Percentiles rank a stretch among this genome's conserved stretches.
phyloP scores from a whole-genome alignment of 2,888 invertebrate genomes.

The Pilophorus perplexus region DNA sequence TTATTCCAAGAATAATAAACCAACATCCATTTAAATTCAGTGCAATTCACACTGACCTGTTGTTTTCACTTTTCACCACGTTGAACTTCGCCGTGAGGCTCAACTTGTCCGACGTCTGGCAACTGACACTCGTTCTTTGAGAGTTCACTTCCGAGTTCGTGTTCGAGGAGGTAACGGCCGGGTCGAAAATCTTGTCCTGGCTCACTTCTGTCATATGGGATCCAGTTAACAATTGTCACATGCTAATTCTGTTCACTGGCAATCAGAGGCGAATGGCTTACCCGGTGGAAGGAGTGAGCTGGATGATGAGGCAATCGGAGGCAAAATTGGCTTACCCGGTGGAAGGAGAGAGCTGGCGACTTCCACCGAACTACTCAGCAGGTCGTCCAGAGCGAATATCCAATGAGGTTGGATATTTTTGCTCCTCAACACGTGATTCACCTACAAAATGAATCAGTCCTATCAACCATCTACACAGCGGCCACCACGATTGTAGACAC shows the following conservation, averaged over 20 bases:
- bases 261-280: no score
- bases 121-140: constrained; percentile 39
- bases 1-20: no score
- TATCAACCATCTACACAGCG: not conserved
- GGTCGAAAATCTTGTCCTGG: constrained; percentile 15
- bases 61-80: constrained; percentile 41
- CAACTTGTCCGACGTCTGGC: constrained; percentile 15
- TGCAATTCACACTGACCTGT: constrained; percentile 31
- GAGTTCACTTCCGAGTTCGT: constrained; percentile 43
- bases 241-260: not conserved
- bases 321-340: constrained; percentile 62
- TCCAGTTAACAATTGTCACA: not conserved
- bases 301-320: no score
- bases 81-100: constrained; percentile 29
- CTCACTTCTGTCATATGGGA: constrained; percentile 6
- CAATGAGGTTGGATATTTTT: constrained; percentile 98
- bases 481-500: no score
- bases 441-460: constrained; percentile 53
- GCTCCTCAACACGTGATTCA: constrained; percentile 76
- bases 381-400: constrained; percentile 98
- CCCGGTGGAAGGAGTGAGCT: no score
- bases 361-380: constrained; percentile 88
- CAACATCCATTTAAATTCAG: not conserved
- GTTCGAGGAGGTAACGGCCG: constrained; percentile 32
- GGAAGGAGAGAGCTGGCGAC: constrained; percentile 87